Conservation (phyloP, 2,888 invertebrate genomes). For the Aquatica leii region DNA sequence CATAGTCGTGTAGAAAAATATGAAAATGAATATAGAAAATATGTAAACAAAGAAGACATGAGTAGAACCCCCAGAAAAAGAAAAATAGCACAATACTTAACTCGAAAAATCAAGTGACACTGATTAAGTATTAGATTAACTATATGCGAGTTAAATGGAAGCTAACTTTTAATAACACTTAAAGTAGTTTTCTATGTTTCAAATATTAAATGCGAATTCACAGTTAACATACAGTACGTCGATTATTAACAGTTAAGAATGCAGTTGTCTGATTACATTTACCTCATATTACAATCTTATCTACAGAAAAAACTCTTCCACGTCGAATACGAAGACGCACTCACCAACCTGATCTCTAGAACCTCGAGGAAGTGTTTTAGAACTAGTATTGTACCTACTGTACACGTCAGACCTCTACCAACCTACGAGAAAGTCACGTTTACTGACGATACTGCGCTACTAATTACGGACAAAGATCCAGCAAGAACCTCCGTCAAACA, state of each 20-base stretch:
- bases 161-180: too few species aligned
- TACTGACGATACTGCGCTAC: slow-evolving; percentile 32
- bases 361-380: slow-evolving; percentile 28
- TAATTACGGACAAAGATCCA: slow-evolving; percentile 15
- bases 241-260: not conserved
- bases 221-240: too few species aligned
- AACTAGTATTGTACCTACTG: slow-evolving; percentile 20
- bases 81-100: too few species aligned
- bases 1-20: too few species aligned
- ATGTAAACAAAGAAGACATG: too few species aligned
- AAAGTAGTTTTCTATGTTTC: too few species aligned
- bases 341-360: slow-evolving; percentile 9
- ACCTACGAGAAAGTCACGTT: slow-evolving; percentile 19
- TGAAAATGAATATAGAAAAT: too few species aligned
- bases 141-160: too few species aligned
- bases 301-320: not conserved
- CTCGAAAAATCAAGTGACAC: too few species aligned
- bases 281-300: not conserved
- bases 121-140: too few species aligned
- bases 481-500: slow-evolving; percentile 9
- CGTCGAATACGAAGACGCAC: not conserved
- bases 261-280: not conserved
- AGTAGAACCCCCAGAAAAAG: too few species aligned
- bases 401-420: slow-evolving; percentile 17
- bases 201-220: too few species aligned